Evolutionary conservation across 2,888 invertebrate species (phyloP).

Genomic region (Drosophila merina): DNA sequence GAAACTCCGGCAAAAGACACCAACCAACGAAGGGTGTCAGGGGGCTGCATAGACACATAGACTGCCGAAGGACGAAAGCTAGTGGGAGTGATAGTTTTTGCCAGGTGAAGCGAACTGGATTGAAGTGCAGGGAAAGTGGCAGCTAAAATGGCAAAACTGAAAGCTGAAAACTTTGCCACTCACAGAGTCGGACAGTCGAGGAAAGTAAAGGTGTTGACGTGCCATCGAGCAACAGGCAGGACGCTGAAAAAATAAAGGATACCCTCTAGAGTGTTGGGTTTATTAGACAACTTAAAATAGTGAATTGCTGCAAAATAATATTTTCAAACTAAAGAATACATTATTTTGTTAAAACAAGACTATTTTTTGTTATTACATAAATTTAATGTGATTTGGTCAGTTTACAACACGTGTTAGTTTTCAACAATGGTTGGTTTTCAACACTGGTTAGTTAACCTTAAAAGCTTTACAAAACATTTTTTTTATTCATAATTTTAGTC

Average conservation of each 20-base stretch:
- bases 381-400: too few species aligned
- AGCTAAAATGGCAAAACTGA: constrained; percentile 37
- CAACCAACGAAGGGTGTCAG: neutral
- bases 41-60: neutral
- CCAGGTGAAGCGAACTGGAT: neutral
- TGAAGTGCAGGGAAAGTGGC: constrained; percentile 39
- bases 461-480: neutral
- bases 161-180: constrained; percentile 32
- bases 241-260: neutral
- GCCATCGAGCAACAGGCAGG: constrained; percentile 30
- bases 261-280: neutral
- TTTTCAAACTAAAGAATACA: too few species aligned
- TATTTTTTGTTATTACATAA: too few species aligned
- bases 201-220: constrained; percentile 42
- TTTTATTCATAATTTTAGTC: too few species aligned
- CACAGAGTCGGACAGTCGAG: neutral
- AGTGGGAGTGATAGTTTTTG: neutral
- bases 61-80: constrained; percentile 14
- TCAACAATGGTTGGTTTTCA: too few species aligned
- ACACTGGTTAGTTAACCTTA: too few species aligned
- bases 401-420: too few species aligned
- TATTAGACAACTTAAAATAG: neutral
- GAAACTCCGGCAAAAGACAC: constrained; percentile 12
- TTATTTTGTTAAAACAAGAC: too few species aligned
- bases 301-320: too few species aligned